Conservation (phyloP, 2,797 vertebrate genomes). For the Denticeps clupeoides region DNA sequence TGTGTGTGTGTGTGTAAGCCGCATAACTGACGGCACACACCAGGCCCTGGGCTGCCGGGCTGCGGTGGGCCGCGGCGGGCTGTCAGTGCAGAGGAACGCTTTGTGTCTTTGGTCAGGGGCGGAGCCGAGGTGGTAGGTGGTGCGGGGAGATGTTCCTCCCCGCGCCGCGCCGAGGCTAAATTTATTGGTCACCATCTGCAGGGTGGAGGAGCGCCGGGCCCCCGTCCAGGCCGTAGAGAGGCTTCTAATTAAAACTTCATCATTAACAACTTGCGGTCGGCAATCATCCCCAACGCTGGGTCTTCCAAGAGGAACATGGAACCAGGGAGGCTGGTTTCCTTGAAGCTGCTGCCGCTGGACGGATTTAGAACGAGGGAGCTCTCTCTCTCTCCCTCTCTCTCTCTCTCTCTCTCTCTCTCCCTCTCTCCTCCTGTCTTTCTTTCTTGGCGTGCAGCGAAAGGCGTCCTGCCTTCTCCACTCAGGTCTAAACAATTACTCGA, state of each 20-base stretch:
- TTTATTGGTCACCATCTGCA: conserved; percentile 71
- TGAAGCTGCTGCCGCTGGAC: conserved; percentile 48
- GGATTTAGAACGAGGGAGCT: conserved; percentile 52
- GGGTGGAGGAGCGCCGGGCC: conserved; percentile 66
- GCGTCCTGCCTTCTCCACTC: conserved; percentile 56
- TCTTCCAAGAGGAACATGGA: conserved; percentile 59
- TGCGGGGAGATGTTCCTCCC: conserved; percentile 56
- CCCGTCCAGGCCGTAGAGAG: conserved; percentile 62
- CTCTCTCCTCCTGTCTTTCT: too few relatives aligned
- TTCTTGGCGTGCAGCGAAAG: conserved; percentile 45
- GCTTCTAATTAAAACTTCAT: conserved; percentile 79
- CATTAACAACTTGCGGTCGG: conserved; percentile 72
- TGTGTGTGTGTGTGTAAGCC: conserved; percentile 1
- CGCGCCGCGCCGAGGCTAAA: conserved; percentile 60
- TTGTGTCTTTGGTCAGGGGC: conserved; percentile 53
- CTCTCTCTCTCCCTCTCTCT: conserved; percentile 29
- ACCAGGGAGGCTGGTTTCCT: conserved; percentile 53
- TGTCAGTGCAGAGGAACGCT: conserved; percentile 41
- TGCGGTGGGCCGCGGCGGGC: conserved; percentile 29
- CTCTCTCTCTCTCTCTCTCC: too few relatives aligned
- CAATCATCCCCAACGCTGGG: conserved; percentile 54
- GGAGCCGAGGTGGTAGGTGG: conserved; percentile 45
- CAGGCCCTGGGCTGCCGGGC: conserved; percentile 21
- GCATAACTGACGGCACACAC: conserved; percentile 15
- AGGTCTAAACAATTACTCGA: conserved; percentile 67